Base-by-base conservation (phyloP, 2,113 vertebrate species). In the Antechinus stuartii region DNA sequence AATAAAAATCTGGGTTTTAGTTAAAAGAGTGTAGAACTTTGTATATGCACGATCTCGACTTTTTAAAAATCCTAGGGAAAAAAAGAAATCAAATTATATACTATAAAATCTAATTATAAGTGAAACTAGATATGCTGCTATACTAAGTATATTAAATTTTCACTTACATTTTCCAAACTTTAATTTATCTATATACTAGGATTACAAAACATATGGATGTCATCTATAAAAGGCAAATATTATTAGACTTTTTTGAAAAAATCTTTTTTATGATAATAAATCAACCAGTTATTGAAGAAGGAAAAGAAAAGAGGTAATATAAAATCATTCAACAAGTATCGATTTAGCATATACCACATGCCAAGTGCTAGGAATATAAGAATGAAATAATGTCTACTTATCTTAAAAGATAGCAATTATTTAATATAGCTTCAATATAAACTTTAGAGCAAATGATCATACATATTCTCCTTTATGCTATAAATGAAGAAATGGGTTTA, bases 1-100 rank as follows among this genome's bases (percentile, higher is more conserved):
- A 98, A 99, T 99, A 98, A 99, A 99, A 97, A 99, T 99, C 98
- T 99, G 99, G 0, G 99, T 99, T 99, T 99, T 99, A 92, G 99
- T 99, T 97, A 99, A 99, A 97, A 99, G 99, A 0, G 98, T 99
- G 98, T 99, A 99, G 98, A 99, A 99, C 98, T 99, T 99, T 94
- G 99, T 98, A 98, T 99, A 99, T 30, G 99, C 98, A 49, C 99
- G 99, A 97, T 99, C 99, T 98, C 99, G 98, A 97, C 99, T 99
- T 98, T 99, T 99, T 97, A 99, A 98, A 98, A 99, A 99, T 26
- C 99, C 99, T 99, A 91, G 91, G 95, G 61, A 89, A 56, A 97
- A 89, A 97, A 91, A 96, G 35, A 42, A 84, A 84, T 84, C 68
- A 84, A 23, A 84, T 84, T 84, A 16, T 84, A 19, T 53, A 93